A percentile compares a stretch with the other conserved stretches of the same genome.
Evolutionary conservation across 2,888 invertebrate genomes (phyloP).

Genomic region (Cyclophora albipunctata): DNA sequence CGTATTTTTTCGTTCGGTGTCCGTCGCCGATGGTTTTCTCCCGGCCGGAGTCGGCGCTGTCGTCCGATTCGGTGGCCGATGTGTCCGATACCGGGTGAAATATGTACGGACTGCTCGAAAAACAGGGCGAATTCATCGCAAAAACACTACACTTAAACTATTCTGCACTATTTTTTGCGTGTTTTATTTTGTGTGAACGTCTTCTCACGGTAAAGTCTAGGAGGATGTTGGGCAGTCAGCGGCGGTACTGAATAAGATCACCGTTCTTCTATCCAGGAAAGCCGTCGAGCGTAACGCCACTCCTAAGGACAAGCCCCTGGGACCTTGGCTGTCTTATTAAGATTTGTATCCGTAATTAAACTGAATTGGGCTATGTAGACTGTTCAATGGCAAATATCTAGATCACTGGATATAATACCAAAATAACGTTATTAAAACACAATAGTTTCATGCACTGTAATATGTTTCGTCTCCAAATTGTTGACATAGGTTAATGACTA

Average conservation of each 20-base stretch:
- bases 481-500: too few species aligned
- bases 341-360: slow-evolving; percentile 39
- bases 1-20: slow-evolving; percentile 55
- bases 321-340: slow-evolving; percentile 57
- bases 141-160: slow-evolving; percentile 10
- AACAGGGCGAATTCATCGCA: slow-evolving; percentile 61
- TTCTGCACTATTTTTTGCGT: slow-evolving; percentile 4
- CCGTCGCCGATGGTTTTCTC: slow-evolving; percentile 54
- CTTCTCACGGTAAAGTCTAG: slow-evolving; percentile 39
- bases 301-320: slow-evolving; percentile 47
- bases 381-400: slow-evolving; percentile 30
- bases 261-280: slow-evolving; percentile 36
- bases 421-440: too few species aligned
- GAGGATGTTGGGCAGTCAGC: slow-evolving; percentile 46
- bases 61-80: slow-evolving; percentile 65
- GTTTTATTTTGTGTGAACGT: slow-evolving; percentile 26
- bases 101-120: slow-evolving; percentile 54
- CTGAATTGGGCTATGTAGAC: slow-evolving; percentile 29
- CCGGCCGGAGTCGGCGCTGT: slow-evolving; percentile 55
- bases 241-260: slow-evolving; percentile 46
- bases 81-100: slow-evolving; percentile 65
- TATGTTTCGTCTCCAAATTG: too few species aligned
- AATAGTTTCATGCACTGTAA: too few species aligned
- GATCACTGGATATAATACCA: slow-evolving; percentile 15
- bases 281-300: slow-evolving; percentile 48